Evolutionary conservation across 1,140 invertebrate genomes (phyloP).

Genomic region (Leptopilina boulardi): DNA sequence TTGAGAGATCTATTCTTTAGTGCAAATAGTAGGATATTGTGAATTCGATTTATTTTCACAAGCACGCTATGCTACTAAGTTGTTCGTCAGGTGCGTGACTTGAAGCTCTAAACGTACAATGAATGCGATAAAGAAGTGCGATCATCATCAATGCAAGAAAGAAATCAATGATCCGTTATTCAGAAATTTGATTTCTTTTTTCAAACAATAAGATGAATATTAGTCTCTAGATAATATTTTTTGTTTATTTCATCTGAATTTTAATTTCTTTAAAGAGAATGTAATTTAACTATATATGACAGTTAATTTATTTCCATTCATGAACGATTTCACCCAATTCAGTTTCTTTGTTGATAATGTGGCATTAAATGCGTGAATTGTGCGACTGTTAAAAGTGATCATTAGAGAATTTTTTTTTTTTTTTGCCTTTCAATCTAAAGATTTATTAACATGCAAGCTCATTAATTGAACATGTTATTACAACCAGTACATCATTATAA

Average conservation of each 20-base stretch:
- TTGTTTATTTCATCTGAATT: neutral
- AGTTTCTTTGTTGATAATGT: neutral
- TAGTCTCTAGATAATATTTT: no score
- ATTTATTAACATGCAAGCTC: constrained; percentile 5
- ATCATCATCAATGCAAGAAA: constrained; percentile 5
- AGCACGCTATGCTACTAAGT: neutral
- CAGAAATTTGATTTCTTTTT: constrained; percentile 1
- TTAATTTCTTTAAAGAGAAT: neutral
- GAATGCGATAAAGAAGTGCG: constrained; percentile 4
- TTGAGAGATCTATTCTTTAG: neutral
- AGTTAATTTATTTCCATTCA: constrained; percentile 10
- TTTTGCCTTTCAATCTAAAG: no score
- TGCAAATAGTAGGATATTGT: neutral
- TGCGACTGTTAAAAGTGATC: neutral
- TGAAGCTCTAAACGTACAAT: constrained; percentile 1
- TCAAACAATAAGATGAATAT: no score
- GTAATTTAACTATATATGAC: neutral
- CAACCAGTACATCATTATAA: constrained; percentile 1
- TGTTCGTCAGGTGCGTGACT: constrained; percentile 7
- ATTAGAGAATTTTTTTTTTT: neutral
- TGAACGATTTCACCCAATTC: neutral
- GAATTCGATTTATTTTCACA: constrained; percentile 13
- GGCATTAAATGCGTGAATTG: neutral
- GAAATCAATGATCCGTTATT: neutral
- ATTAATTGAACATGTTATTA: constrained; percentile 5